These are phyloP conservation scores for Microtus montanus DNA, from an alignment of 2,113 vertebrate genomes.

Conservation along the genomic window DNA sequence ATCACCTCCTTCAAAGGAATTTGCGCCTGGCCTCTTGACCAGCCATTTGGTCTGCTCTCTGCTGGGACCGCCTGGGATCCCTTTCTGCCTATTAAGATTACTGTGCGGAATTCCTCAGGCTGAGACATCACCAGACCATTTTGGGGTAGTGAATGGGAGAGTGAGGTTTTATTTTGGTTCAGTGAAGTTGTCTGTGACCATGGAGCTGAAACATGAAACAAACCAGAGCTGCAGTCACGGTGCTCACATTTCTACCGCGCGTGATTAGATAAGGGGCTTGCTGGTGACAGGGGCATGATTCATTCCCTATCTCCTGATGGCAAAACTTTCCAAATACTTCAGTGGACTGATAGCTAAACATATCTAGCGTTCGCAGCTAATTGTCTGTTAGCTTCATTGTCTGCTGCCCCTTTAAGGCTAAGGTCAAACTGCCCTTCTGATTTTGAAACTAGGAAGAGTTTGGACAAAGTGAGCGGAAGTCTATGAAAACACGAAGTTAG, in stretches of 20 bases:
- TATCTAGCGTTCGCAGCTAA: constrained; percentile 66
- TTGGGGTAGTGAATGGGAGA: constrained; percentile 73
- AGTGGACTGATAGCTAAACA: constrained; percentile 65
- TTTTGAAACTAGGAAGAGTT: neutral
- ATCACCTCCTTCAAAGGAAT: constrained; percentile 73
- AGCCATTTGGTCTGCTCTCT: constrained; percentile 61
- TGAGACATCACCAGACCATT: constrained; percentile 78
- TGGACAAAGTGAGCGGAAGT: neutral
- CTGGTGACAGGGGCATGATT: constrained; percentile 66
- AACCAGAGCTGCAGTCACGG: constrained; percentile 74
- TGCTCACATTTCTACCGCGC: constrained; percentile 76
- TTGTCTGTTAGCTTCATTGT: constrained; percentile 44
- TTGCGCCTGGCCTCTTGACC: constrained; percentile 50
- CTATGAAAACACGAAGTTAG: neutral
- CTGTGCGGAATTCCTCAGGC: constrained; percentile 82
- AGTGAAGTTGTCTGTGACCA: constrained; percentile 75
- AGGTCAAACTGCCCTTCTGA: constrained; percentile 71
- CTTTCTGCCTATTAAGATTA: constrained; percentile 78
- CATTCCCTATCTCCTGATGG: constrained; percentile 76
- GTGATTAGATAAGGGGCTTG: constrained; percentile 84
- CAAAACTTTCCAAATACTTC: constrained; percentile 75
- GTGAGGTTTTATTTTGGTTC: constrained; percentile 84
- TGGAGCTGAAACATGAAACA: constrained; percentile 76
- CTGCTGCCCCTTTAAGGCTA: constrained; percentile 52
- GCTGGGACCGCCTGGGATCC: constrained; percentile 35